Evolutionary conservation across 2,888 invertebrate genomes (phyloP).

Genomic region (Parnassius apollo): DNA sequence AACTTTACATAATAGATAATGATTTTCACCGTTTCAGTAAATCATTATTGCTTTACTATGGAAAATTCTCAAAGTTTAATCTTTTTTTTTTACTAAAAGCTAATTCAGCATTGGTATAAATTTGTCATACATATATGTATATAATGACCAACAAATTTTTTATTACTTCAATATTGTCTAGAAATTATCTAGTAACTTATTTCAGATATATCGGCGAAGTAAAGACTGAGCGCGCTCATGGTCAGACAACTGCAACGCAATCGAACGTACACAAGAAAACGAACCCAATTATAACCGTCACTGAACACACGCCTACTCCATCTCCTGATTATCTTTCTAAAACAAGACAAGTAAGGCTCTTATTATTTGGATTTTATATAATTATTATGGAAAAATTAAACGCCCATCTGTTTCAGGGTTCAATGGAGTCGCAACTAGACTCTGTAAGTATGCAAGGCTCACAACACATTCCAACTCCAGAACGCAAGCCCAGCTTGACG

Average conservation of each 20-base stretch:
- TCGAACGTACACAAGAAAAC: constrained; percentile 83
- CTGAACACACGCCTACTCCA: constrained; percentile 96
- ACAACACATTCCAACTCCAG: constrained; percentile 80
- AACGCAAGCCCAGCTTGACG: constrained; percentile 87
- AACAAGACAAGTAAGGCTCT: constrained; percentile 76
- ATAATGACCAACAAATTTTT: not conserved
- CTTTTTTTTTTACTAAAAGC: not conserved
- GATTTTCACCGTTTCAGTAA: too few relatives aligned
- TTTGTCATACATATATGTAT: not conserved
- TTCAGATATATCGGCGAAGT: constrained; percentile 87
- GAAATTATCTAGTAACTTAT: constrained; percentile 28
- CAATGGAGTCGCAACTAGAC: constrained; percentile 92
- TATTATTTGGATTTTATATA: too few relatives aligned
- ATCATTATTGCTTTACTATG: too few relatives aligned
- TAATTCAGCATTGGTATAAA: too few relatives aligned
- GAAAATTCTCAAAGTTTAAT: not conserved
- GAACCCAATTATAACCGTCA: constrained; percentile 98
- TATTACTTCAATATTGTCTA: not conserved
- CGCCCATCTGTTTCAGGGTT: constrained; percentile 80
- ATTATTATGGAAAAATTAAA: too few relatives aligned
- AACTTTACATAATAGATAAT: too few relatives aligned
- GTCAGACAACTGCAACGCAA: constrained; percentile 75
- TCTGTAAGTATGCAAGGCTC: constrained; percentile 84
- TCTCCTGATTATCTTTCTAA: constrained; percentile 91
- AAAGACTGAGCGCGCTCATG: constrained; percentile 82